Percentiles rank a stretch among this genome's conserved stretches.
phyloP scores from a whole-genome alignment of 2,888 invertebrate genomes.

The Machimus rusticus region DNA sequence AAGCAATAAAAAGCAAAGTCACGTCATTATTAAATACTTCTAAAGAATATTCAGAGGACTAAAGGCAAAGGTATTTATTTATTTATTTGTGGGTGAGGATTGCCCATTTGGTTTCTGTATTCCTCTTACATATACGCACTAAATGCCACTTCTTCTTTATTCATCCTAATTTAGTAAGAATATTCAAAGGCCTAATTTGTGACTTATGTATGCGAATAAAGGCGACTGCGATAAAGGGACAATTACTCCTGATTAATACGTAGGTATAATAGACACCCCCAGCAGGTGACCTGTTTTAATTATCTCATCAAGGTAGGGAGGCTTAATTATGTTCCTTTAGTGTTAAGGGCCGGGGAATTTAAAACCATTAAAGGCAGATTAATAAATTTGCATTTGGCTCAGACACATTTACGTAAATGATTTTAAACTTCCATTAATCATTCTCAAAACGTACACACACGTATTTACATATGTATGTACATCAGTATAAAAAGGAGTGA shows the following conservation, averaged over 20 bases:
- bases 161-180: not conserved
- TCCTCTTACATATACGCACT: not conserved
- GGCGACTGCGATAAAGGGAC: not conserved
- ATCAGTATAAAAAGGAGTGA: not conserved
- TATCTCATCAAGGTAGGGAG: not conserved
- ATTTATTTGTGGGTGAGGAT: not conserved
- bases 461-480: not conserved
- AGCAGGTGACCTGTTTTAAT: not conserved
- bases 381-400: not conserved
- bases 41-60: not conserved
- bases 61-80: not conserved
- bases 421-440: not conserved
- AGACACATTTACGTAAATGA: not conserved
- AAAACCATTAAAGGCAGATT: not conserved
- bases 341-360: not conserved
- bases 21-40: not conserved
- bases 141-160: not conserved
- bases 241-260: not conserved
- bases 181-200: not conserved
- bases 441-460: not conserved
- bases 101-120: not conserved
- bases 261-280: not conserved
- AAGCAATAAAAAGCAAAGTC: not conserved
- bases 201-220: not conserved
- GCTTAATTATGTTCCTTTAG: not conserved